A percentile compares a stretch with the other conserved stretches of the same genome.
Conservation (phyloP, 2,888 invertebrate genomes). For the Phyllotreta cruciferae region DNA sequence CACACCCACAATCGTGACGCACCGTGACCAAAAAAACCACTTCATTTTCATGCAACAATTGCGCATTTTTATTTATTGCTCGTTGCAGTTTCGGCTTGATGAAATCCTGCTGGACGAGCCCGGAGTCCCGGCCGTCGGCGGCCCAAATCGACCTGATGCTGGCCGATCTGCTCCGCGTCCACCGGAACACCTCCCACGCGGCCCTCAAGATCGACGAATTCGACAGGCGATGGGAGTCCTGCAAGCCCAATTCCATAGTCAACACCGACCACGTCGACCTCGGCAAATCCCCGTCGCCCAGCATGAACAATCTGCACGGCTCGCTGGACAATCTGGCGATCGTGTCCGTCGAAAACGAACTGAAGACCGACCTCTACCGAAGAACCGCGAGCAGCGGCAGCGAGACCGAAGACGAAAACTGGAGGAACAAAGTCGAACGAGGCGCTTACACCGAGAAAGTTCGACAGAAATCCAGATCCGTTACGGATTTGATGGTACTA, state of each 20-base stretch:
- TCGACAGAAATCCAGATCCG: constrained; percentile 70
- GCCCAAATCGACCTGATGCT: constrained; percentile 64
- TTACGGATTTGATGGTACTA: constrained; percentile 71
- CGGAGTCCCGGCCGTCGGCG: constrained; percentile 61
- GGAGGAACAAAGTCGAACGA: constrained; percentile 67
- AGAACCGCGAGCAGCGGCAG: constrained; percentile 62
- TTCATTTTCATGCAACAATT: background rate
- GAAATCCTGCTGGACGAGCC: constrained; percentile 72
- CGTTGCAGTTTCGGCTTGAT: constrained; percentile 71
- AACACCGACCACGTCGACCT: constrained; percentile 62
- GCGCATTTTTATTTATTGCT: background rate
- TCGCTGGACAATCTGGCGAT: constrained; percentile 64
- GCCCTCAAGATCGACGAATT: constrained; percentile 64
- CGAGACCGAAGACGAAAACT: constrained; percentile 70
- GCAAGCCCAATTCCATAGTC: constrained; percentile 71
- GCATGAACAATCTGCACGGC: constrained; percentile 72
- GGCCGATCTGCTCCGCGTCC: constrained; percentile 58
- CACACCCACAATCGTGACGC: too few relatives aligned
- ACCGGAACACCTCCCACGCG: constrained; percentile 50
- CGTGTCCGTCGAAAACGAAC: constrained; percentile 63
- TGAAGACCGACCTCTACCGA: constrained; percentile 58
- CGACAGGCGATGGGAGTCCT: constrained; percentile 75
- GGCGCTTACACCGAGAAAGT: constrained; percentile 69
- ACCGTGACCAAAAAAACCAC: background rate
- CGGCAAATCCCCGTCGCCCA: constrained; percentile 59